Evolutionary conservation across 2,888 invertebrate species (phyloP).

Genomic region (Drosophila mercatorum): DNA sequence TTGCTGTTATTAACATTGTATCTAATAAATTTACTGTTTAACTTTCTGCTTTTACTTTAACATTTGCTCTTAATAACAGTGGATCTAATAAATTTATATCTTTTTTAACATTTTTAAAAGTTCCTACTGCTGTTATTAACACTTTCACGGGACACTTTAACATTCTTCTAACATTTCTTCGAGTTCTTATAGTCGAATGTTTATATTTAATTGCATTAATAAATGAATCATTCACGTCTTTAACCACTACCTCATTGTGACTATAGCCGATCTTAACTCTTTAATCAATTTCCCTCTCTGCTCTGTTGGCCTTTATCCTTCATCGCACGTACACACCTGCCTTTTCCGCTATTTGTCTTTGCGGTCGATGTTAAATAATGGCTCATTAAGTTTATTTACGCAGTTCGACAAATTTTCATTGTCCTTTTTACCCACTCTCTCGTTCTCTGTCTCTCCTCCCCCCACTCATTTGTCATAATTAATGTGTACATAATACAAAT

Average conservation of each 20-base stretch:
- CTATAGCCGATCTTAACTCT: constrained; percentile 1
- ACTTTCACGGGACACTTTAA: background rate
- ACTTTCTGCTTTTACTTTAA: background rate
- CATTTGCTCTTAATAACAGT: background rate
- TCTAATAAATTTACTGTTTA: background rate
- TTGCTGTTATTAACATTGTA: background rate
- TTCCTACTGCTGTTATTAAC: background rate
- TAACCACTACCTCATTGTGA: constrained; percentile 4
- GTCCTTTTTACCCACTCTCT: constrained; percentile 1
- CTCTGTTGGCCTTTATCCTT: background rate
- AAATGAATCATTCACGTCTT: background rate
- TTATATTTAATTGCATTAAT: background rate
- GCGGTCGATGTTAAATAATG: constrained; percentile 43
- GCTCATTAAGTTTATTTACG: constrained; percentile 65
- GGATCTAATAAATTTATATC: no score
- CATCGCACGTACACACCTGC: constrained; percentile 17
- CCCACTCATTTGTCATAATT: constrained; percentile 48
- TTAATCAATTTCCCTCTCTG: background rate
- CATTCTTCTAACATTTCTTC: background rate
- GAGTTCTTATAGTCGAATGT: background rate
- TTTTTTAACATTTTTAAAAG: background rate
- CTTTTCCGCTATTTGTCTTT: constrained; percentile 27
- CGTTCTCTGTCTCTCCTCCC: background rate
- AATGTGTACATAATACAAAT: constrained; percentile 56
- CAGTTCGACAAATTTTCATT: constrained; percentile 39